A percentile compares a stretch with the other conserved stretches of the same genome.
These are phyloP conservation scores for Anniella stebbinsi DNA, from an alignment of 2,797 vertebrate species.

Conservation along the genomic window DNA sequence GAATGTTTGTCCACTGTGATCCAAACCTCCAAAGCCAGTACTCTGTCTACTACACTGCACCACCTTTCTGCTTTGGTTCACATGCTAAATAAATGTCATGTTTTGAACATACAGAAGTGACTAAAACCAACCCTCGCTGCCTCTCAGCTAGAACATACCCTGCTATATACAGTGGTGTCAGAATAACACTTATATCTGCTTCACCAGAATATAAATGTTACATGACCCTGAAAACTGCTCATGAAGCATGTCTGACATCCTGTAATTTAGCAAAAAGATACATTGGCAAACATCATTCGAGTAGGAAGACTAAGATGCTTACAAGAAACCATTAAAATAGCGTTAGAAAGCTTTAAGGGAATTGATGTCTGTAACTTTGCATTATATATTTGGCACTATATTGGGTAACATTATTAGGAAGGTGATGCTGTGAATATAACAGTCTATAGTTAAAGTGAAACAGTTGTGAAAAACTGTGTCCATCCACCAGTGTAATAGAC, in stretches of 20 bases:
- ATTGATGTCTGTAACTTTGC: slow-evolving; percentile 54
- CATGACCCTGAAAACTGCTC: slow-evolving; percentile 57
- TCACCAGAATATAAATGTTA: slow-evolving; percentile 56
- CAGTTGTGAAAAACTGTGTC: slow-evolving; percentile 47
- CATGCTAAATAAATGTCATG: background rate
- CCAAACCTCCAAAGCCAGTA: background rate
- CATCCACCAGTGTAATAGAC: background rate
- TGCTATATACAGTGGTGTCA: background rate
- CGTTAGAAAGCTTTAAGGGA: slow-evolving; percentile 62
- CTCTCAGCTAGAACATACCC: slow-evolving; percentile 35
- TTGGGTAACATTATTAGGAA: slow-evolving; percentile 27
- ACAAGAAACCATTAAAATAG: slow-evolving; percentile 70
- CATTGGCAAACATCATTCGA: slow-evolving; percentile 61
- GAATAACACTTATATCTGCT: slow-evolving; percentile 40
- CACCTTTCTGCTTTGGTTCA: background rate
- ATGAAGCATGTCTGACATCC: slow-evolving; percentile 33
- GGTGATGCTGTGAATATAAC: slow-evolving; percentile 33
- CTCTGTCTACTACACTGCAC: background rate
- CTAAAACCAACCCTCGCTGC: background rate
- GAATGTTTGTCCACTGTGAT: background rate
- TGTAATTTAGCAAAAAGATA: slow-evolving; percentile 69
- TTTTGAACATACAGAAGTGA: slow-evolving; percentile 12
- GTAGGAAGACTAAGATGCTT: slow-evolving; percentile 50
- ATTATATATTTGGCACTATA: slow-evolving; percentile 52
- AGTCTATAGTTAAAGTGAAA: slow-evolving; percentile 48